phyloP scores from a whole-genome alignment of 2,888 invertebrate species.

The Platypus cylindrus region DNA sequence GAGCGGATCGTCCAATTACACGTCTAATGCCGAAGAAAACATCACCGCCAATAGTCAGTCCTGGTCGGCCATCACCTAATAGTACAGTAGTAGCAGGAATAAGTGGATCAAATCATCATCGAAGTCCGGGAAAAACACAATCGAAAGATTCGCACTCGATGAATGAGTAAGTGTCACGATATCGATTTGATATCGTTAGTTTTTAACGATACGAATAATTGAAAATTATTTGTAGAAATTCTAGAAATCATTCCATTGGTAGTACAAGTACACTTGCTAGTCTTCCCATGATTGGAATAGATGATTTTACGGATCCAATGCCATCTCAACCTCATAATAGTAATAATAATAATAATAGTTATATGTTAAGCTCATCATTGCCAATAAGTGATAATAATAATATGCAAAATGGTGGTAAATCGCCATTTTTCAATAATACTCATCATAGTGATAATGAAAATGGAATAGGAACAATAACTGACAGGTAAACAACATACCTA shows the following conservation, averaged over 20 bases:
- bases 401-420: conserved; percentile 11
- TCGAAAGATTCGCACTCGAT: conserved; percentile 28
- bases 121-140: conserved; percentile 26
- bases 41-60: conserved; percentile 47
- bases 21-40: conserved; percentile 44
- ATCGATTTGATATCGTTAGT: too few relatives aligned
- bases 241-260: too few relatives aligned
- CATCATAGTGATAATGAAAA: conserved; percentile 21
- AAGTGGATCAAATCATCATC: conserved; percentile 8
- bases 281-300: conserved; percentile 58
- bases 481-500: conserved; percentile 11
- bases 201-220: too few relatives aligned
- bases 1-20: conserved; percentile 31
- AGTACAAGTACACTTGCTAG: conserved; percentile 58
- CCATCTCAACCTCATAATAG: conserved; percentile 9
- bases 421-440: conserved; percentile 10
- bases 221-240: too few relatives aligned
- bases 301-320: conserved; percentile 38
- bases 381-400: conserved; percentile 1
- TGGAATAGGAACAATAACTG: conserved; percentile 23
- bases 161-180: conserved; percentile 19
- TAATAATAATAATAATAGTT: too few relatives aligned
- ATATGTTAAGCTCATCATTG: too few relatives aligned
- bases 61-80: conserved; percentile 30
- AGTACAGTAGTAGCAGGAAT: too few relatives aligned